phyloP scores from a whole-genome alignment of 2,888 invertebrate genomes.

The Balanococcus diminutus region DNA sequence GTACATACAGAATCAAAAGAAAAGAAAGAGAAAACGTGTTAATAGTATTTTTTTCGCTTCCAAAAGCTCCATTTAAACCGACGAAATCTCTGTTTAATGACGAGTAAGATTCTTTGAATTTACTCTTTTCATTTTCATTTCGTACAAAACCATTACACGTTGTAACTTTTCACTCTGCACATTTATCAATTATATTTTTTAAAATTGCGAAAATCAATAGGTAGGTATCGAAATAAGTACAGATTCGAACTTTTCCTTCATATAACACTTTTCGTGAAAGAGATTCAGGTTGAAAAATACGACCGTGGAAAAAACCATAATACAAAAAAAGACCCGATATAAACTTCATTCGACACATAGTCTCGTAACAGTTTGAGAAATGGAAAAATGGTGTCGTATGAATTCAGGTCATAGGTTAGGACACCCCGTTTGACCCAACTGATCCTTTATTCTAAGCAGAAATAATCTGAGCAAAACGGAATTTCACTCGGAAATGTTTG shows the following conservation, averaged over 20 bases:
- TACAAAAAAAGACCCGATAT: not conserved
- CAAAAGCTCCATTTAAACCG: not conserved
- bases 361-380: not conserved
- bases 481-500: constrained; percentile 3
- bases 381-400: constrained; percentile 19
- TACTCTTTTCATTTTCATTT: not conserved
- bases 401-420: constrained; percentile 27
- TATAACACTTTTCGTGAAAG: not conserved
- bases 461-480: constrained; percentile 22
- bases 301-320: not conserved
- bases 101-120: not conserved
- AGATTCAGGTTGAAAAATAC: not conserved
- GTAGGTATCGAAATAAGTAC: too few species aligned
- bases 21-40: not conserved
- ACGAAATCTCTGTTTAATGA: not conserved
- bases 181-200: not conserved
- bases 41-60: not conserved
- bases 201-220: not conserved
- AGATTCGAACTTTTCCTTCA: too few species aligned
- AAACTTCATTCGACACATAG: not conserved
- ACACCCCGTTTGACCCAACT: not conserved
- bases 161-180: not conserved
- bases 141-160: not conserved
- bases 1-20: not conserved
- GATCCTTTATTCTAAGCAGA: constrained; percentile 3